phyloP scores from a whole-genome alignment of 2,797 vertebrate genomes.

The Myotis daubentonii region DNA sequence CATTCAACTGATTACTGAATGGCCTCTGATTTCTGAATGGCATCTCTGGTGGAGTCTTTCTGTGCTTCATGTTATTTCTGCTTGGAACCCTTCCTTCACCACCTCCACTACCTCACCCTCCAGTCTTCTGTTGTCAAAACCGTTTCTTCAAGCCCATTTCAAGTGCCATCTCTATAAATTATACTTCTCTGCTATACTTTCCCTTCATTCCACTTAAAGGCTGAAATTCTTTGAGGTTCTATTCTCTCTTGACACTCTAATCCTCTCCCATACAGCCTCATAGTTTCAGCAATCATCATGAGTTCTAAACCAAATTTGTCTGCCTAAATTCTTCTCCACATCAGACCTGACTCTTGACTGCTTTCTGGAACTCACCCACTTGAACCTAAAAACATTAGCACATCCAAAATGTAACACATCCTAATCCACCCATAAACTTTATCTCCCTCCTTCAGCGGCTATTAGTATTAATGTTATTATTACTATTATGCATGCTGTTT shows the following conservation, averaged over 20 bases:
- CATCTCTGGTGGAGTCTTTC: neutral
- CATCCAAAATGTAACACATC: neutral
- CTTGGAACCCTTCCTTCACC: neutral
- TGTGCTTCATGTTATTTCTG: neutral
- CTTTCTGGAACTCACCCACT: neutral
- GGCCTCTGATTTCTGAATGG: neutral
- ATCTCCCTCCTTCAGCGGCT: neutral
- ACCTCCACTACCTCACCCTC: neutral
- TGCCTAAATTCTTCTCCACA: neutral
- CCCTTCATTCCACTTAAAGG: neutral
- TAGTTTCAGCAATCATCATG: neutral
- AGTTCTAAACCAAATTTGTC: neutral
- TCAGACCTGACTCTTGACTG: neutral
- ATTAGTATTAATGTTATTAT: neutral
- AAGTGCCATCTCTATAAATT: neutral
- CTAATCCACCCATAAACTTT: neutral
- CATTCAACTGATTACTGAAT: neutral
- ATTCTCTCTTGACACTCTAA: neutral
- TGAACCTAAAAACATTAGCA: neutral
- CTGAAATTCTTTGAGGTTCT: neutral
- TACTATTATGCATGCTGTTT: neutral
- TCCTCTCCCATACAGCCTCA: neutral
- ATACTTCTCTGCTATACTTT: neutral
- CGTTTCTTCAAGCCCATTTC: neutral
- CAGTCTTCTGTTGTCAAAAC: neutral